Evolutionary conservation across 2,797 vertebrate genomes (phyloP).

Genomic region (Todus mexicanus): DNA sequence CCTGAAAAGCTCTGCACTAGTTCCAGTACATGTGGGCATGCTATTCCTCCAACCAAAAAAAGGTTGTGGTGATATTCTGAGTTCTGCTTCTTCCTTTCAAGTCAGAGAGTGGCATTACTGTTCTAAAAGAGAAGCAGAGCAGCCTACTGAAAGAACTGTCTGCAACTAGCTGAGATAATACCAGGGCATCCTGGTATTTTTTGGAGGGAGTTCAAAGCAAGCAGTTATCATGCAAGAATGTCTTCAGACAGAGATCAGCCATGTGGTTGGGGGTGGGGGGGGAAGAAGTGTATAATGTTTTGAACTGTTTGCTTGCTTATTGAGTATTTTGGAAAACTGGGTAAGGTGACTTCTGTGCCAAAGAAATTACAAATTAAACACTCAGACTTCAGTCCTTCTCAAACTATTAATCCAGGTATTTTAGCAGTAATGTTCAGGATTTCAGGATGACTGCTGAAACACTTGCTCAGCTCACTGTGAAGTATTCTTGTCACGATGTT

Average conservation of each 20-base stretch:
- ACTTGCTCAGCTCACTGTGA: background rate
- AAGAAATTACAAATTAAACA: background rate
- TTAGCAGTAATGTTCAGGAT: background rate
- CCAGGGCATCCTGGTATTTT: background rate
- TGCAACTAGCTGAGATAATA: background rate
- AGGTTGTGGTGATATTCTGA: background rate
- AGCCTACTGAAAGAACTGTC: background rate
- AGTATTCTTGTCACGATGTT: accelerated
- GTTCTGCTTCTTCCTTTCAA: background rate
- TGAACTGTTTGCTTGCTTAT: background rate
- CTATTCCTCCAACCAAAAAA: background rate
- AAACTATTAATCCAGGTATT: background rate
- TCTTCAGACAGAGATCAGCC: background rate
- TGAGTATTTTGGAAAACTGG: background rate
- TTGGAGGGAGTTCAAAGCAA: background rate
- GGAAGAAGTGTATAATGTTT: background rate
- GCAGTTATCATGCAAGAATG: background rate
- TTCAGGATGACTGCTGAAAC: background rate
- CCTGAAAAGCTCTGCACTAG: background rate
- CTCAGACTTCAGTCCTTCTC: background rate
- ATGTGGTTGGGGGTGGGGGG: too few relatives aligned
- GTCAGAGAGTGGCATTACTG: background rate
- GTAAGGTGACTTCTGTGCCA: background rate
- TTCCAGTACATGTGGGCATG: background rate
- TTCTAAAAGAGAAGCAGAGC: background rate